Conservation (phyloP, 2,888 invertebrate species). For the Sisyra nigra region DNA sequence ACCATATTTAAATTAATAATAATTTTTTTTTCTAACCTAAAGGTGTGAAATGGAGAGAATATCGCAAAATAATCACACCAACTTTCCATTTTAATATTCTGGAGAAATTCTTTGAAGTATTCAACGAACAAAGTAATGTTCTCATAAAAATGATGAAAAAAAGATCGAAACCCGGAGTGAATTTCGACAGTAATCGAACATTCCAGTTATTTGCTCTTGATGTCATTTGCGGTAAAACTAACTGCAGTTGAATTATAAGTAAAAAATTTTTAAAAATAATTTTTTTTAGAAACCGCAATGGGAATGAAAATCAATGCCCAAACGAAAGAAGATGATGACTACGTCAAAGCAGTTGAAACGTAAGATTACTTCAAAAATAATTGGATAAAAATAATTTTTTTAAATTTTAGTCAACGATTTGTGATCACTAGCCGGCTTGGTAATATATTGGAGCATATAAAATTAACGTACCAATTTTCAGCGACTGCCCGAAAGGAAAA, state of each 20-base stretch:
- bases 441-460: neutral
- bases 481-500: neutral
- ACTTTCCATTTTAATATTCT: constrained; percentile 4
- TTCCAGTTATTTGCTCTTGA: constrained; percentile 3
- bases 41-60: constrained; percentile 2
- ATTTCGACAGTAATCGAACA: constrained; percentile 2
- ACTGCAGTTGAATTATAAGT: too few species aligned
- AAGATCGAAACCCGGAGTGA: neutral
- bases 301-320: constrained; percentile 57
- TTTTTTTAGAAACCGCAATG: constrained; percentile 25
- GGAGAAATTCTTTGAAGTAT: constrained; percentile 6
- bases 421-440: neutral
- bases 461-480: neutral
- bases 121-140: constrained; percentile 1
- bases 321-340: constrained; percentile 43
- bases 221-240: constrained; percentile 7
- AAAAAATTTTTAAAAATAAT: too few species aligned
- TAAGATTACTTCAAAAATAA: too few species aligned
- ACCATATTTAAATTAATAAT: too few species aligned
- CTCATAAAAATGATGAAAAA: neutral
- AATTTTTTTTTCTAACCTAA: neutral
- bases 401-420: neutral
- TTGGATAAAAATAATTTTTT: too few species aligned
- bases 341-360: constrained; percentile 54
- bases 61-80: constrained; percentile 4